These are phyloP conservation scores for Periplaneta americana DNA, from an alignment of 1,140 invertebrate species.

Conservation along the genomic window DNA sequence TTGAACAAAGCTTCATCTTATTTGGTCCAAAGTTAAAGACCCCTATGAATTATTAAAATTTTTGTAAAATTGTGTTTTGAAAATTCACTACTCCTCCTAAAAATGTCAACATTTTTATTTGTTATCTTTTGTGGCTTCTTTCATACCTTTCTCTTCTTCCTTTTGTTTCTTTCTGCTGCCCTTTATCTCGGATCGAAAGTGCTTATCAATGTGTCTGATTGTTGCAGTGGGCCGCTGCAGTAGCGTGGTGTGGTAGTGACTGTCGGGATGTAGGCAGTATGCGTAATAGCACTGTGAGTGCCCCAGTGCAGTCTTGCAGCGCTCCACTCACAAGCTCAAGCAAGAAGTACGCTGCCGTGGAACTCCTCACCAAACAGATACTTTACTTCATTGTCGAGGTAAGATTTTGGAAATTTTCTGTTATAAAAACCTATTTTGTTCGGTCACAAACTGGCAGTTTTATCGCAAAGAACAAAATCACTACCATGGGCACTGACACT, in stretches of 20 bases:
- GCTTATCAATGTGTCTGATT: background rate
- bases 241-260: background rate
- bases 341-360: constrained; percentile 18
- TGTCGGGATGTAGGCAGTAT: constrained; percentile 27
- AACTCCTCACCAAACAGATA: constrained; percentile 47
- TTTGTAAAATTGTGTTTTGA: too few species aligned
- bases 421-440: too few species aligned
- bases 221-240: background rate
- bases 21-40: too few species aligned
- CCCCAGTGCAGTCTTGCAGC: constrained; percentile 25
- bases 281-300: constrained; percentile 26
- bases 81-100: too few species aligned
- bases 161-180: background rate
- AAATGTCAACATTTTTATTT: too few species aligned
- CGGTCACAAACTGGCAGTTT: too few species aligned
- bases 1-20: too few species aligned
- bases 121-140: background rate
- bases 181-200: background rate
- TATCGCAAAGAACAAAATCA: too few species aligned
- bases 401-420: constrained; percentile 26
- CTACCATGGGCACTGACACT: too few species aligned
- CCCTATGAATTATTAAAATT: too few species aligned
- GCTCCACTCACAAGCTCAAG: constrained; percentile 17
- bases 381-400: constrained; percentile 60
- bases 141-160: background rate